Evolutionary conservation across 92 coral and sea anemone species (phyloP).

Genomic region (Heteractis magnifica): DNA sequence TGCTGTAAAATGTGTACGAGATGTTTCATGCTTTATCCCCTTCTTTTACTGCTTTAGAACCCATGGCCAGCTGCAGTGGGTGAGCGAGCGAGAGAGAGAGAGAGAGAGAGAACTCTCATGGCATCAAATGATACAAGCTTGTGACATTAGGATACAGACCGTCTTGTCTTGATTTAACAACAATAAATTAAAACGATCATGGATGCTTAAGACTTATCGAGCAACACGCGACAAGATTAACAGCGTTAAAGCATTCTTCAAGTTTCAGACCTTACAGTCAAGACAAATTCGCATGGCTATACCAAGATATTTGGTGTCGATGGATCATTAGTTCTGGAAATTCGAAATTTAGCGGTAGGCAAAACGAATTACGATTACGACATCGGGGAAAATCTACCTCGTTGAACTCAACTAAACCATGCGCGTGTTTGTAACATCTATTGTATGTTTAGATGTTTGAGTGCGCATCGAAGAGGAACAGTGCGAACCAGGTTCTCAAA

Average conservation of each 20-base stretch:
- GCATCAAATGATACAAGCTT: neutral
- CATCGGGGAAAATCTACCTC: neutral
- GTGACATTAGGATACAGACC: neutral
- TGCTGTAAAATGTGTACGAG: neutral
- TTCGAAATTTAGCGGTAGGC: neutral
- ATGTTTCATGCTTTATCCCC: neutral
- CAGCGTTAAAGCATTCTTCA: neutral
- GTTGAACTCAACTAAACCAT: neutral
- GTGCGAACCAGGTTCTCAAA: neutral
- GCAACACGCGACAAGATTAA: neutral
- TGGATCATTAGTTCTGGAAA: neutral
- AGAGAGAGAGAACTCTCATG: neutral
- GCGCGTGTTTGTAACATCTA: neutral
- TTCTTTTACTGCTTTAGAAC: neutral
- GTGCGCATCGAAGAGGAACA: conserved; percentile 9
- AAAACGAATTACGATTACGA: neutral
- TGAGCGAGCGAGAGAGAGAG: no score
- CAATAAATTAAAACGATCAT: neutral
- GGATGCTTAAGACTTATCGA: neutral
- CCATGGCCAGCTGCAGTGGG: neutral
- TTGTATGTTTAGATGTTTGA: neutral
- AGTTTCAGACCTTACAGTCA: neutral
- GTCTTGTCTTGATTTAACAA: conserved; percentile 1
- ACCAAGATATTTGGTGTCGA: neutral
- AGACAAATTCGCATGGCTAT: neutral